phyloP scores from a whole-genome alignment of 1,140 invertebrate species.

The Brachionus manjavacas region DNA sequence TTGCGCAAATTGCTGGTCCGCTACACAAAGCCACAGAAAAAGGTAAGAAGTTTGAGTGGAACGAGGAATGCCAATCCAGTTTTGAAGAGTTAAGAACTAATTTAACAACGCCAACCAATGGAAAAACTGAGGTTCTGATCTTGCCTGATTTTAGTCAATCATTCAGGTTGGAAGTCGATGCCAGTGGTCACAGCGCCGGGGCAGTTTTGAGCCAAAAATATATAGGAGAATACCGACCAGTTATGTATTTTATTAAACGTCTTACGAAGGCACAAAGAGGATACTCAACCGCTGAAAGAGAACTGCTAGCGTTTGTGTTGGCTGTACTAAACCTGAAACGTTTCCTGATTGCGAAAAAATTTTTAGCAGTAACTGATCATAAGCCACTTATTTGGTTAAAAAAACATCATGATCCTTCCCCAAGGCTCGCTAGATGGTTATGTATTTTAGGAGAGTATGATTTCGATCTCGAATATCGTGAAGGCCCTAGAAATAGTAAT shows the following conservation, averaged over 20 bases:
- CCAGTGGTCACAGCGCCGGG: not conserved
- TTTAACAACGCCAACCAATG: not conserved
- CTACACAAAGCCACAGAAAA: no score
- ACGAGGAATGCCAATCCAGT: no score
- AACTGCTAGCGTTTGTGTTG: not conserved
- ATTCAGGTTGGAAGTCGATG: not conserved
- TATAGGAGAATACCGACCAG: not conserved
- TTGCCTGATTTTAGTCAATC: no score
- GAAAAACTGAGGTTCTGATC: not conserved
- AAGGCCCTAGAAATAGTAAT: no score
- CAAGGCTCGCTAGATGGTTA: not conserved
- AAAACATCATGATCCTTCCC: not conserved
- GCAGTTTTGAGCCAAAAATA: not conserved
- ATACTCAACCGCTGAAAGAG: not conserved
- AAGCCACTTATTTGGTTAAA: not conserved
- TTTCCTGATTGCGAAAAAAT: not conserved
- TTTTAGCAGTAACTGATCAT: not conserved
- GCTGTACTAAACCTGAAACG: not conserved
- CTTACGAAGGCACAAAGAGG: not conserved
- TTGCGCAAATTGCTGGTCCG: no score
- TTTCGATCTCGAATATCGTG: no score
- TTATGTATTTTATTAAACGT: not conserved
- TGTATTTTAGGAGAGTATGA: no score
- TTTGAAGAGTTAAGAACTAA: not conserved
- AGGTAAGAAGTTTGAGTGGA: no score